phyloP scores from a whole-genome alignment of 1,140 invertebrate genomes.

The Aplysia californica region DNA sequence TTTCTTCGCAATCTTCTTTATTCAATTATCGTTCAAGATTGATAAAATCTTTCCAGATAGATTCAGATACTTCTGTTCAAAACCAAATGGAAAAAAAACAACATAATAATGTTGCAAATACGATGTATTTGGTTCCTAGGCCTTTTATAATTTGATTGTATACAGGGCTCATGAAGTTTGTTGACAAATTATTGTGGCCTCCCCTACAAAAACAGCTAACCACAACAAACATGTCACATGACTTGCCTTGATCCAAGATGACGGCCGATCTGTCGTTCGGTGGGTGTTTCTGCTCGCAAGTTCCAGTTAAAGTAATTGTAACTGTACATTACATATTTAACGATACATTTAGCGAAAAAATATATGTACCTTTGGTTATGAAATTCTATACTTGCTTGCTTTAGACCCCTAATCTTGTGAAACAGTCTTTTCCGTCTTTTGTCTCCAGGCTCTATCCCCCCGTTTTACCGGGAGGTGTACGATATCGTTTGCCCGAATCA shows the following conservation, averaged over 20 bases:
- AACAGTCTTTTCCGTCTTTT: constrained; percentile 13
- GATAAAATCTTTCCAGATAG: too few species aligned
- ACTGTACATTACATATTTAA: not conserved
- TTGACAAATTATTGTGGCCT: not conserved
- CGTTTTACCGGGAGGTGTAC: constrained; percentile 75
- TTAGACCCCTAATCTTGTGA: not conserved
- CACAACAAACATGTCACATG: constrained; percentile 55
- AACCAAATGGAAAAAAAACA: too few species aligned
- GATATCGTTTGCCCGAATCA: constrained; percentile 74
- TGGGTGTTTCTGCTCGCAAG: constrained; percentile 33
- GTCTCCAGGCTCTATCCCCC: constrained; percentile 73
- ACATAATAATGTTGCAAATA: too few species aligned
- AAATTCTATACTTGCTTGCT: constrained; percentile 7
- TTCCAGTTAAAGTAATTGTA: not conserved
- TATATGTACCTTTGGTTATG: not conserved
- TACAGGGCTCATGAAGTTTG: not conserved
- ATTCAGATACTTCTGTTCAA: too few species aligned
- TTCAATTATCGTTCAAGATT: too few species aligned
- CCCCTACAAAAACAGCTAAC: not conserved
- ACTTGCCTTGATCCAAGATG: constrained; percentile 62
- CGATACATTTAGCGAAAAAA: too few species aligned
- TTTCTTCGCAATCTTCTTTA: too few species aligned
- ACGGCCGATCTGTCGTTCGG: constrained; percentile 62
- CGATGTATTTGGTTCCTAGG: not conserved
- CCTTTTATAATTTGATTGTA: not conserved